Evolutionary conservation across 2,888 invertebrate species (phyloP), one percentile per base, ranked within the genome.

Genomic region (Oxystoma pomonae): DNA sequence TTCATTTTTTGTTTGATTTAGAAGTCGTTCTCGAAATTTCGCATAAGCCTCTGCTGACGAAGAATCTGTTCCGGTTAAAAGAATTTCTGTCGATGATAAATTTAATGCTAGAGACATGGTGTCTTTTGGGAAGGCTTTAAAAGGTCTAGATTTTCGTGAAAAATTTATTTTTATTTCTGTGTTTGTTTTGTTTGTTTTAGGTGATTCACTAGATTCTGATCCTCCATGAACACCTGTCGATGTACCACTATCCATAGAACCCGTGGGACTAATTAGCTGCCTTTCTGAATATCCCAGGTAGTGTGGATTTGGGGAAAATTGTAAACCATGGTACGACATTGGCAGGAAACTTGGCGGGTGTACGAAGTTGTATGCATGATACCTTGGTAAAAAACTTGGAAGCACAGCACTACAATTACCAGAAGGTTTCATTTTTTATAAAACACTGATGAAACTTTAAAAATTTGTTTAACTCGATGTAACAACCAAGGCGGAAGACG

Each of bases 11-110:
- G 91, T 88, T 55, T 87, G 87, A 20, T 86, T 83, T 16, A 92
- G 73, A 73, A 90, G 87, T 62, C 85, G 84, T 61, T 87, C 83
- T 52, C 92, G 84, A 70, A 91, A 94, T 22, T 87, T 86, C 1
- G 85, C 83, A 71, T 90, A 94, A 1, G 88, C 56, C 20, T 20
- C 55, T 12, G 60, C 56, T 56, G 59, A 55, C 3, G 35, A 35
- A 35, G 35, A 35, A 12, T 35, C 35, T 35, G 35, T 35, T 35
- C 35, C 35, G 12, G 12, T 35, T 35, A 35, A 35, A 35, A 35
- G 35, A 7, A 35, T 52, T 52, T 59, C 59, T 3, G 59, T 59
- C 12, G 59, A 52, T 16, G 59, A 51, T 21, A 16, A 59, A 21
- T 59, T 59, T 16, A 51, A 1, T 2, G 59, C 59, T 16, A 59